Percentiles rank a stretch among this genome's conserved stretches.
phyloP scores from a whole-genome alignment of 2,113 vertebrate genomes.

The Barnardius zonarius region DNA sequence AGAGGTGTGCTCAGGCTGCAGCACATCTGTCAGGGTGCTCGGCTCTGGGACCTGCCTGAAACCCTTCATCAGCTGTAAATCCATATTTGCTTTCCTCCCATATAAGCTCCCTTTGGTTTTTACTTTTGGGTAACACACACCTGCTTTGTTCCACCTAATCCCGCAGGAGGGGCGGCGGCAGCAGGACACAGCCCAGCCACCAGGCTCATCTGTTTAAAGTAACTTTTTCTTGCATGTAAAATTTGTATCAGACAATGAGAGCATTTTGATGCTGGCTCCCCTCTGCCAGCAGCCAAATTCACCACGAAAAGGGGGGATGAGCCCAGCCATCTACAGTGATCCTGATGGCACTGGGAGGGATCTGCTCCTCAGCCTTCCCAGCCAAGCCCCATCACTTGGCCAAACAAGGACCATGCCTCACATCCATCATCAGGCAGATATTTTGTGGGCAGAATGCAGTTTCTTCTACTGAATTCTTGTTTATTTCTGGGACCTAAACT shows the following conservation, averaged over 20 bases:
- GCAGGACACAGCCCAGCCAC: not conserved
- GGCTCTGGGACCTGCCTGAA: not conserved
- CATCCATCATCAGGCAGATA: not conserved
- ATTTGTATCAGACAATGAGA: not conserved
- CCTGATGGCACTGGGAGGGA: fast-evolving
- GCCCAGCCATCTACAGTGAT: not conserved
- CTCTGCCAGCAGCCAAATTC: not conserved
- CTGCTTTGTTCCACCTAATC: not conserved
- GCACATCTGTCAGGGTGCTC: not conserved
- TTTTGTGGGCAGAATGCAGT: not conserved
- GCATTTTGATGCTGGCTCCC: not conserved
- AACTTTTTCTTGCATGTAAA: not conserved
- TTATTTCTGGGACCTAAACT: not conserved
- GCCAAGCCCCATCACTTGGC: not conserved
- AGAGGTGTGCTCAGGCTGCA: not conserved
- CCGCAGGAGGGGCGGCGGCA: fast-evolving
- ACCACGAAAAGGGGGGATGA: not conserved
- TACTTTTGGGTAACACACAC: not conserved
- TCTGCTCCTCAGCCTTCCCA: not conserved
- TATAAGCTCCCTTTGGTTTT: not conserved
- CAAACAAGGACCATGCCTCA: not conserved
- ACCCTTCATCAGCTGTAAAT: not conserved
- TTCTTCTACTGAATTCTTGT: not conserved
- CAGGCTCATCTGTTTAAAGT: not conserved
- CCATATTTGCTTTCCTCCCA: not conserved